Percentiles rank a stretch among this genome's conserved stretches.
These are phyloP conservation scores for Ennomos fuscantarius DNA, from an alignment of 2,888 invertebrate species.

Conservation along the genomic window DNA sequence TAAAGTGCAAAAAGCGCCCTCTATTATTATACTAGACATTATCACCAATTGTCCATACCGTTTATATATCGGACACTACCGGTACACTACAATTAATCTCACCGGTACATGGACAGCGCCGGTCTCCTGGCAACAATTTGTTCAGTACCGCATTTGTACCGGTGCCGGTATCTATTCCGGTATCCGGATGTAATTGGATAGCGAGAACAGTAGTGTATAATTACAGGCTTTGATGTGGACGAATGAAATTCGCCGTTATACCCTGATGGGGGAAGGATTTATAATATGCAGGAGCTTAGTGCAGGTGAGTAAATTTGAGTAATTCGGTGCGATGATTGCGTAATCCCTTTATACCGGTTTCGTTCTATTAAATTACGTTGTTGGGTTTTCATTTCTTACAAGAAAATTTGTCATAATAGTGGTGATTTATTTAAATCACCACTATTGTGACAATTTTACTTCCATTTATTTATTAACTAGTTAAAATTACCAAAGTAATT, in stretches of 20 bases:
- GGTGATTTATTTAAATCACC: too few relatives aligned
- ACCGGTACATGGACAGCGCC: conserved; percentile 18
- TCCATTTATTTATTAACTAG: too few relatives aligned
- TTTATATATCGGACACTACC: conserved; percentile 6
- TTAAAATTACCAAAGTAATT: too few relatives aligned
- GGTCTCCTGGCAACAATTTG: conserved; percentile 35
- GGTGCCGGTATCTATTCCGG: conserved; percentile 28
- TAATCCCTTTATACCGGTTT: not conserved
- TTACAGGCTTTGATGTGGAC: conserved; percentile 33
- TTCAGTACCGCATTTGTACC: conserved; percentile 22
- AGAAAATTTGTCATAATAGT: too few relatives aligned
- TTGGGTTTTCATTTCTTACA: too few relatives aligned
- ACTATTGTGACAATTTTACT: too few relatives aligned
- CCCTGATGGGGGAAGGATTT: conserved; percentile 3
- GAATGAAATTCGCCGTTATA: conserved; percentile 4
- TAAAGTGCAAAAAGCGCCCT: too few relatives aligned
- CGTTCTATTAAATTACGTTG: too few relatives aligned
- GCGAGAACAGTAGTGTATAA: conserved; percentile 28
- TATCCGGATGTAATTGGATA: conserved; percentile 39
- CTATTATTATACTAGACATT: too few relatives aligned
- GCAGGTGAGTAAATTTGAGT: conserved; percentile 7
- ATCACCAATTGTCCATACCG: conserved; percentile 3
- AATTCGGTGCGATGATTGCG: not conserved
- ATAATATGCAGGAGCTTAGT: not conserved
- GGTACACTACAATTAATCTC: conserved; percentile 36